Percentiles rank a stretch among this genome's conserved stretches.
phyloP scores from a whole-genome alignment of 2,888 invertebrate genomes.

The Iphiclides podalirius region DNA sequence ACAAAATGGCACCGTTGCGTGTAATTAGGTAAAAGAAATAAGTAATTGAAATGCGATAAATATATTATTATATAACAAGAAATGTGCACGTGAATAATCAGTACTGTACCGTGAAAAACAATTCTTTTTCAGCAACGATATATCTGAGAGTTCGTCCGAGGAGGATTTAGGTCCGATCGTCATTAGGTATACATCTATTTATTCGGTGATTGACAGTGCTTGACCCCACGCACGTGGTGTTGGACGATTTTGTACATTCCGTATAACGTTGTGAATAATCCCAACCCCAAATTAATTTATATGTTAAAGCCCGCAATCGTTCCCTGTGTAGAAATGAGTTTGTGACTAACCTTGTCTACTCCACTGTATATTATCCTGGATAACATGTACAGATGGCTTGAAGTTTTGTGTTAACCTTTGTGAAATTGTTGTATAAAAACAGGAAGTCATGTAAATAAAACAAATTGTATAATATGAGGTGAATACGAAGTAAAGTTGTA shows the following conservation, averaged over 20 bases:
- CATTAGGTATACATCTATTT: constrained; percentile 64
- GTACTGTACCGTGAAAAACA: constrained; percentile 44
- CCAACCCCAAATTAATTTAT: neutral
- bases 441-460: no score
- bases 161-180: constrained; percentile 50
- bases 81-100: constrained; percentile 19
- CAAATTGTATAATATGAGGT: no score
- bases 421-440: neutral
- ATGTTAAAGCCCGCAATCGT: constrained; percentile 3
- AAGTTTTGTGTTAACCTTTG: constrained; percentile 15
- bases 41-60: constrained; percentile 14
- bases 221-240: constrained; percentile 29
- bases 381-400: constrained; percentile 13
- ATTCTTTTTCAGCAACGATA: constrained; percentile 73
- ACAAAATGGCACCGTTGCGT: constrained; percentile 48
- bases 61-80: constrained; percentile 12
- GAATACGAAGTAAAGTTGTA: no score
- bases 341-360: constrained; percentile 19
- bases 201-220: constrained; percentile 41
- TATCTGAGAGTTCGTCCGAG: constrained; percentile 51
- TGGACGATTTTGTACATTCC: constrained; percentile 18
- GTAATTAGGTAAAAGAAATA: constrained; percentile 57
- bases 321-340: constrained; percentile 1
- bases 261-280: constrained; percentile 19
- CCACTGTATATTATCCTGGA: constrained; percentile 15